Conservation (phyloP, 2,797 vertebrate species). For the Chromobotia macracanthus region DNA sequence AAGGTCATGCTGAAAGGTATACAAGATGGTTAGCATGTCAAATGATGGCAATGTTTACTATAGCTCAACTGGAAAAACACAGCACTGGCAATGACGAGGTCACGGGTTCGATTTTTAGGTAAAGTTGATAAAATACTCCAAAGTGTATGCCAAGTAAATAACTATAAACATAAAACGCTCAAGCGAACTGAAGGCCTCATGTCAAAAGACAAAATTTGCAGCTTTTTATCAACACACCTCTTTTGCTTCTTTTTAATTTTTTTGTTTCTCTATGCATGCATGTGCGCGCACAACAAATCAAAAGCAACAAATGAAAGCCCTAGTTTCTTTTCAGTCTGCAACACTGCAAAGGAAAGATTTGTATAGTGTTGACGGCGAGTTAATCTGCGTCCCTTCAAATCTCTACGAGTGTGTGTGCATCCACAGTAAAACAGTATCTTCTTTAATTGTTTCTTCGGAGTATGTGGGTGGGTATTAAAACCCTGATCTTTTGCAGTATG, state of each 20-base stretch:
- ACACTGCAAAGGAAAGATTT: slow-evolving; percentile 41
- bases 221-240: slow-evolving; percentile 3
- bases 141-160: not conserved
- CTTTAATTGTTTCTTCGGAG: slow-evolving; percentile 76
- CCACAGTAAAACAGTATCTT: slow-evolving; percentile 67
- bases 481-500: slow-evolving; percentile 79
- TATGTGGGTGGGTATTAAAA: slow-evolving; percentile 84
- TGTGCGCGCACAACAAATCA: slow-evolving; percentile 4
- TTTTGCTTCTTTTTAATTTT: not conserved
- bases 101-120: not conserved
- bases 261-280: slow-evolving; percentile 27
- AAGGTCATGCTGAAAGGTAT: not conserved
- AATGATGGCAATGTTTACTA: too few relatives aligned
- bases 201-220: not conserved
- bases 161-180: not conserved
- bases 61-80: not conserved
- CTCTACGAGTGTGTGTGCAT: slow-evolving; percentile 46
- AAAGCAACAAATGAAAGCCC: slow-evolving; percentile 34
- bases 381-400: slow-evolving; percentile 55
- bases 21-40: not conserved
- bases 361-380: slow-evolving; percentile 32
- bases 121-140: not conserved
- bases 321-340: slow-evolving; percentile 1
- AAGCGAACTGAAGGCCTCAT: not conserved
- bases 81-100: not conserved